phyloP scores from a whole-genome alignment of 2,113 vertebrate species.

The Micronycteris hirsuta region DNA sequence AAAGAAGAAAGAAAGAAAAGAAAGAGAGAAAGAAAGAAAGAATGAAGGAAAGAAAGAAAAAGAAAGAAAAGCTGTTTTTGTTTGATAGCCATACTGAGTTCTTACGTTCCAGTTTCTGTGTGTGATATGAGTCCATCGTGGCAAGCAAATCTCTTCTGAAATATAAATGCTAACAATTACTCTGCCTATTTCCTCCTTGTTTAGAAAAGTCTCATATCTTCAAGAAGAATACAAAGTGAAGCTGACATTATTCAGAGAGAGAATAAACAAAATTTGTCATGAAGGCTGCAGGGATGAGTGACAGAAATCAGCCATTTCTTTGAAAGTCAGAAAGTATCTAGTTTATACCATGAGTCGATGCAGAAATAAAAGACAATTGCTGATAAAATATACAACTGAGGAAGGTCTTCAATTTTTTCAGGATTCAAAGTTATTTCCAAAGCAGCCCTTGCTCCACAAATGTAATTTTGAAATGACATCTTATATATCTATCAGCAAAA shows the following conservation, averaged over 20 bases:
- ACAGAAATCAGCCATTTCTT: slow-evolving; percentile 38
- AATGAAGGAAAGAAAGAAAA: neutral
- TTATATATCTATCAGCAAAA: slow-evolving; percentile 11
- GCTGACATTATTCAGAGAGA: slow-evolving; percentile 44
- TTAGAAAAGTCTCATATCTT: slow-evolving; percentile 54
- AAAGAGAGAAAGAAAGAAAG: neutral
- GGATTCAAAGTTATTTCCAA: slow-evolving; percentile 45
- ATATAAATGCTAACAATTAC: slow-evolving; percentile 32
- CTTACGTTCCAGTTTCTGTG: slow-evolving; percentile 25
- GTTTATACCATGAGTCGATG: slow-evolving; percentile 23
- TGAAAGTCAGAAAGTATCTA: slow-evolving; percentile 44
- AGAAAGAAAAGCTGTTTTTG: neutral
- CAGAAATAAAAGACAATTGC: neutral
- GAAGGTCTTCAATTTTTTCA: slow-evolving; percentile 59
- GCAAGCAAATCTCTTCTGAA: slow-evolving; percentile 52
- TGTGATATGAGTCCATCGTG: slow-evolving; percentile 29
- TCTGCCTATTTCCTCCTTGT: slow-evolving; percentile 29
- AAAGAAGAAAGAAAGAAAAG: no score
- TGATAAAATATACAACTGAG: slow-evolving; percentile 41
- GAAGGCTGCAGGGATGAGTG: slow-evolving; percentile 44
- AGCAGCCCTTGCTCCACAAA: slow-evolving; percentile 62
- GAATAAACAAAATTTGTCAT: slow-evolving; percentile 55
- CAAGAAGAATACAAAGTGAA: slow-evolving; percentile 64
- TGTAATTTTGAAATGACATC: slow-evolving; percentile 57
- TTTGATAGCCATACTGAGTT: neutral